phyloP scores from a whole-genome alignment of 2,888 invertebrate genomes.

The Podotricha telesiphe region DNA sequence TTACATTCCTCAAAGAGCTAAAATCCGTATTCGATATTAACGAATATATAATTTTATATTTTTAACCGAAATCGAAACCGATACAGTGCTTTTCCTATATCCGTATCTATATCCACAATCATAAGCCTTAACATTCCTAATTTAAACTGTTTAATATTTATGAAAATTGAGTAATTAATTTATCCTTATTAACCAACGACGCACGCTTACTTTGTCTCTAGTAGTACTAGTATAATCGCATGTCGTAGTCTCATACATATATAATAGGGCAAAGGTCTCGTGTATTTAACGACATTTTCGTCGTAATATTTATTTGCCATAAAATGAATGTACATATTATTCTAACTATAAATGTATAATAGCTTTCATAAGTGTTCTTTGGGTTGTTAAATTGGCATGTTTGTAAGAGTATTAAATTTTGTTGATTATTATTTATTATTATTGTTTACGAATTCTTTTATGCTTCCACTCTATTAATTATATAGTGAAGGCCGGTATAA shows the following conservation, averaged over 20 bases:
- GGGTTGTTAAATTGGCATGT: neutral
- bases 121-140: too few species aligned
- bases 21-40: too few species aligned
- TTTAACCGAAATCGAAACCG: too few species aligned
- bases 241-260: conserved; percentile 16
- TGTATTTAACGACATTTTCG: conserved; percentile 13
- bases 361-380: neutral
- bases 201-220: conserved; percentile 17
- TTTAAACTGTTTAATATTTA: too few species aligned
- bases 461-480: neutral
- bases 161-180: neutral
- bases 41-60: too few species aligned
- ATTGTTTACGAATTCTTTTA: neutral
- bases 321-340: conserved; percentile 10
- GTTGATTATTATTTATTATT: neutral
- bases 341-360: conserved; percentile 6
- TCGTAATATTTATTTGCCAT: conserved; percentile 13
- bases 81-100: too few species aligned
- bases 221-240: conserved; percentile 1
- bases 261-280: conserved; percentile 12
- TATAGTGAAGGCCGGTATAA: neutral
- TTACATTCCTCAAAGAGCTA: too few species aligned
- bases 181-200: conserved; percentile 1
- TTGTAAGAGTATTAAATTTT: neutral
- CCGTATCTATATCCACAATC: too few species aligned